phyloP scores from a whole-genome alignment of 37 sponge, comb jelly and placozoan species.

The Amphimedon queenslandica region DNA sequence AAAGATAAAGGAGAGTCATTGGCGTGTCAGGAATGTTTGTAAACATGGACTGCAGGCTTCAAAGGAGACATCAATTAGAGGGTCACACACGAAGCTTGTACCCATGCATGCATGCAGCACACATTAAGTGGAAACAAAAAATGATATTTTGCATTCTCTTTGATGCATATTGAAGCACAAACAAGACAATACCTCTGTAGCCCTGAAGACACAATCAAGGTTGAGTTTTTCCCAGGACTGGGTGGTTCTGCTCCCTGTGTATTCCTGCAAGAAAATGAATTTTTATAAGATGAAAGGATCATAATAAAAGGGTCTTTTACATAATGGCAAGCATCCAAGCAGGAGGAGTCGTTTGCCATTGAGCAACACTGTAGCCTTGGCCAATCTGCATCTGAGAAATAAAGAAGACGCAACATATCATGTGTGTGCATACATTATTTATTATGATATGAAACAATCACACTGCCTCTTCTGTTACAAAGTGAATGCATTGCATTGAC shows the following conservation, averaged over 20 bases:
- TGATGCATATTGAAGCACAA: neutral
- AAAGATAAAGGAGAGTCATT: neutral
- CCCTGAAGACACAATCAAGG: constrained; percentile 51
- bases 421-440: too few species aligned
- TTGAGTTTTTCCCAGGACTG: constrained; percentile 21
- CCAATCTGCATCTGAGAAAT: constrained; percentile 37
- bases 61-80: too few species aligned
- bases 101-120: too few species aligned
- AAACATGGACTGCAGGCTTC: too few species aligned
- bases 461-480: too few species aligned
- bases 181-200: constrained; percentile 29
- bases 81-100: too few species aligned
- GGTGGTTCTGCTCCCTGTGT: neutral
- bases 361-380: constrained; percentile 45
- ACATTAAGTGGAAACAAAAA: neutral
- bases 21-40: too few species aligned
- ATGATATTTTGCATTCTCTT: neutral
- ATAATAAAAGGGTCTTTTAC: neutral
- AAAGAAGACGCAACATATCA: neutral
- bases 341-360: constrained; percentile 6
- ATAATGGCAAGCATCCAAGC: constrained; percentile 14
- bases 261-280: constrained; percentile 1
- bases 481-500: too few species aligned
- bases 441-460: too few species aligned
- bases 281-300: neutral